These are phyloP conservation scores for Andrena fulva DNA, from an alignment of 2,888 invertebrate genomes.

Conservation along the genomic window DNA sequence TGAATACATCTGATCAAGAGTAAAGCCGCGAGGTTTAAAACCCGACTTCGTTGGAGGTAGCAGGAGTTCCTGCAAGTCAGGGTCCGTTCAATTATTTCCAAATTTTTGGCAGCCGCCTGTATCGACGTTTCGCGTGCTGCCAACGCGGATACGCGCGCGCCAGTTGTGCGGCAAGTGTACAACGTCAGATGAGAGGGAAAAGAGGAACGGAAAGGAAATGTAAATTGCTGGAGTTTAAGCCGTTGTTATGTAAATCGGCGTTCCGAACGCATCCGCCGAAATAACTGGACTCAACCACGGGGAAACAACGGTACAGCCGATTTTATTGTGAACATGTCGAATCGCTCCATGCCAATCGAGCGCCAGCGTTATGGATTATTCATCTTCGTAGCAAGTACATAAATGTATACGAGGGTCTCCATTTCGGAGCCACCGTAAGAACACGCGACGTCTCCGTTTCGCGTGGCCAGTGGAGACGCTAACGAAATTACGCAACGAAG, in stretches of 20 bases:
- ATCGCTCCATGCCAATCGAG: not conserved
- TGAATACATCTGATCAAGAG: not conserved
- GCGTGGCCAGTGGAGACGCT: not conserved
- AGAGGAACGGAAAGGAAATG: slow-evolving; percentile 64
- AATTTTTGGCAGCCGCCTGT: slow-evolving; percentile 20
- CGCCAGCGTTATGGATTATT: not conserved
- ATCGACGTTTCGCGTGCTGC: slow-evolving; percentile 54
- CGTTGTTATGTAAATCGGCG: slow-evolving; percentile 73
- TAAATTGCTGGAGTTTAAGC: slow-evolving; percentile 70
- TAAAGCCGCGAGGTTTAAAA: not conserved
- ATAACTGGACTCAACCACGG: slow-evolving; percentile 44
- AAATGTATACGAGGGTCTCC: too few species aligned
- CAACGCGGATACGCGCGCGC: slow-evolving; percentile 19
- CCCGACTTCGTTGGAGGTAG: not conserved
- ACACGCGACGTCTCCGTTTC: not conserved
- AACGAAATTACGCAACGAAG: slow-evolving; percentile 8
- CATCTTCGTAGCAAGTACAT: too few species aligned
- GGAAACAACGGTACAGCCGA: slow-evolving; percentile 44
- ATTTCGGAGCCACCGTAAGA: too few species aligned
- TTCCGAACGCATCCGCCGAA: slow-evolving; percentile 60
- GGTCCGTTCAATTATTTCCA: slow-evolving; percentile 31
- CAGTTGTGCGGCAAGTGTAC: slow-evolving; percentile 16
- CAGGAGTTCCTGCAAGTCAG: not conserved
- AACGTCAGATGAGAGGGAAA: slow-evolving; percentile 33
- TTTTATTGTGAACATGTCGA: slow-evolving; percentile 43